Percentiles rank a stretch among this genome's conserved stretches.
phyloP scores from a whole-genome alignment of 2,113 vertebrate species.

The Cyanoderma ruficeps region DNA sequence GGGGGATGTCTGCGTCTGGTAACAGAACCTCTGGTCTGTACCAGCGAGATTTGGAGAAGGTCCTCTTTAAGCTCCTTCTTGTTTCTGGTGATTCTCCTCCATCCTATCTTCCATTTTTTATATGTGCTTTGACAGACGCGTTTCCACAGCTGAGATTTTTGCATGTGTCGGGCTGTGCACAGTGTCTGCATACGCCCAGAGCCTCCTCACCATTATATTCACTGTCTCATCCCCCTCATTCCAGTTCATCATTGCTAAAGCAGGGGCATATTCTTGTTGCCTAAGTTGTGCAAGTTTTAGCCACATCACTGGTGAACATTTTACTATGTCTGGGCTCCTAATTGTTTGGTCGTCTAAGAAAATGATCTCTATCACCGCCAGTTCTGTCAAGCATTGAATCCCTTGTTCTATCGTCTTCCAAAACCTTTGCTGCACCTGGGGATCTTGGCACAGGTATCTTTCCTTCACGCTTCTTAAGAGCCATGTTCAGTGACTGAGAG shows the following conservation, averaged over 20 bases:
- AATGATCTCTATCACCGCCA: neutral
- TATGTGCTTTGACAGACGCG: too few species aligned
- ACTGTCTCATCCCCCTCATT: neutral
- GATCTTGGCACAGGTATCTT: neutral
- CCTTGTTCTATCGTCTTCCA: neutral
- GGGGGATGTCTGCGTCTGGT: neutral
- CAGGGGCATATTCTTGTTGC: neutral
- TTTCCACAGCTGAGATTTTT: too few species aligned
- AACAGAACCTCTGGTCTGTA: neutral
- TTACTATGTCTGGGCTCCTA: neutral
- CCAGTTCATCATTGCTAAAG: neutral
- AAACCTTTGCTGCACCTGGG: neutral
- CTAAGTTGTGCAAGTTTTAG: neutral
- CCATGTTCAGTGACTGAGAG: neutral
- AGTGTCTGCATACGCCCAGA: too few species aligned
- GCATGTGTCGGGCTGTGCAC: too few species aligned
- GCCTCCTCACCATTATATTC: too few species aligned
- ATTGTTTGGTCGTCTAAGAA: neutral
- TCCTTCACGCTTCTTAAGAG: neutral
- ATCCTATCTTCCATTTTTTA: too few species aligned
- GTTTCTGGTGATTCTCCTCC: too few species aligned
- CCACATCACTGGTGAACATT: neutral
- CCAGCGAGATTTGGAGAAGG: too few species aligned
- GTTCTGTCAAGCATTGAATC: neutral
- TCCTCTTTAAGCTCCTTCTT: too few species aligned